phyloP scores from a whole-genome alignment of 2,888 invertebrate genomes.

The Hyles lineata region DNA sequence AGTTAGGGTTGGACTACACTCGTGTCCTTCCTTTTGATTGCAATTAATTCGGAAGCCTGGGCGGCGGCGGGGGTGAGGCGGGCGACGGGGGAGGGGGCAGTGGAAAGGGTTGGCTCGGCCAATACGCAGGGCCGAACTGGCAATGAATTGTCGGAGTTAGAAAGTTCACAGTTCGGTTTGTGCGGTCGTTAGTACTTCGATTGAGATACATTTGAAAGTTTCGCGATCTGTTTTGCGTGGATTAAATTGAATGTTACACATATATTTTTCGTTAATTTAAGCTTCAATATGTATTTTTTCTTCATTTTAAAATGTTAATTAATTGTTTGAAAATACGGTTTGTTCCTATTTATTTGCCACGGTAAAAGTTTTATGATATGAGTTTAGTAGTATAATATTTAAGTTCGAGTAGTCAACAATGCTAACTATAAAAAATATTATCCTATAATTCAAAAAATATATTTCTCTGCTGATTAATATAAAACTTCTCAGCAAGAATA shows the following conservation, averaged over 20 bases:
- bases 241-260: background rate
- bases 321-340: no score
- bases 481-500: no score
- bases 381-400: no score
- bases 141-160: slow-evolving; percentile 68
- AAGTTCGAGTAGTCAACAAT: no score
- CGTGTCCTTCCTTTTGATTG: slow-evolving; percentile 85
- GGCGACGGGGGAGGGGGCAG: slow-evolving; percentile 49
- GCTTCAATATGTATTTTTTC: no score
- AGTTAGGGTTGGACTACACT: slow-evolving; percentile 83
- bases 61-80: slow-evolving; percentile 51
- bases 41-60: slow-evolving; percentile 81
- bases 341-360: no score
- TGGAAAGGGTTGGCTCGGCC: slow-evolving; percentile 71
- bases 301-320: no score
- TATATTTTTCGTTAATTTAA: background rate
- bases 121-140: slow-evolving; percentile 80
- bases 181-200: slow-evolving; percentile 63
- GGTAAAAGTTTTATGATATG: no score
- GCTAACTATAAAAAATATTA: no score
- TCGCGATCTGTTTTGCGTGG: slow-evolving; percentile 26
- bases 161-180: slow-evolving; percentile 64
- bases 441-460: no score
- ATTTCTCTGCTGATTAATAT: no score
- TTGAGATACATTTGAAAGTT: slow-evolving; percentile 40